A percentile compares a stretch with the other conserved stretches of the same genome.
Conservation (phyloP, 2,797 vertebrate species). For the Gymnopithys bicolor region DNA sequence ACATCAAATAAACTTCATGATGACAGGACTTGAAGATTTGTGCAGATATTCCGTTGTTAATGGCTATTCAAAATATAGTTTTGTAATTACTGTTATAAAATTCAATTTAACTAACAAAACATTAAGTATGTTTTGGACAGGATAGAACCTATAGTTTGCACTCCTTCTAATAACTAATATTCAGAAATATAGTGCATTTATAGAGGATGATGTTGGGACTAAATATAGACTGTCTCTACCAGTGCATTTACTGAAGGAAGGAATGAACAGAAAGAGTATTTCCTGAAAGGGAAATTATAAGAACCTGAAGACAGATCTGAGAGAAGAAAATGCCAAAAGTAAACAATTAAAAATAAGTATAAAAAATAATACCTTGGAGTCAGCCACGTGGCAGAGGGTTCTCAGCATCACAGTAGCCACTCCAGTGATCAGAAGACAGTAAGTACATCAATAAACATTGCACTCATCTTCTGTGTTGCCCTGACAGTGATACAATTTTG, state of each 20-base stretch:
- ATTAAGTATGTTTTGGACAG: background rate
- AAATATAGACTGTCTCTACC: background rate
- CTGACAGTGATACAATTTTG: background rate
- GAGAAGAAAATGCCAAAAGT: background rate
- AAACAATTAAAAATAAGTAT: background rate
- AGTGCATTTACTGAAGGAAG: background rate
- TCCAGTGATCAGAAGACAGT: background rate
- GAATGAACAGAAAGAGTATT: background rate
- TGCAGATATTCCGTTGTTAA: background rate
- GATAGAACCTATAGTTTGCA: background rate
- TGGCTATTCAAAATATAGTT: background rate
- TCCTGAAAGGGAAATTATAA: background rate
- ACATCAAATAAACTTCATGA: background rate
- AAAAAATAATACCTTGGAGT: background rate
- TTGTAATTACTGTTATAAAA: background rate
- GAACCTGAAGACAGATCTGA: background rate
- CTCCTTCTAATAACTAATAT: background rate
- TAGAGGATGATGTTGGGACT: background rate
- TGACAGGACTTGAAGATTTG: rapidly evolving
- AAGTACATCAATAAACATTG: background rate
- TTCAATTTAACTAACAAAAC: background rate
- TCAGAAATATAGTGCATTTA: background rate
- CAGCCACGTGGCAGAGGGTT: background rate
- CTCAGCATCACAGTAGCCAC: background rate
- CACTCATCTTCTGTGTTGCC: background rate